Evolutionary conservation across 2,888 invertebrate genomes (phyloP).

Genomic region (Prionchulus punctatus): DNA sequence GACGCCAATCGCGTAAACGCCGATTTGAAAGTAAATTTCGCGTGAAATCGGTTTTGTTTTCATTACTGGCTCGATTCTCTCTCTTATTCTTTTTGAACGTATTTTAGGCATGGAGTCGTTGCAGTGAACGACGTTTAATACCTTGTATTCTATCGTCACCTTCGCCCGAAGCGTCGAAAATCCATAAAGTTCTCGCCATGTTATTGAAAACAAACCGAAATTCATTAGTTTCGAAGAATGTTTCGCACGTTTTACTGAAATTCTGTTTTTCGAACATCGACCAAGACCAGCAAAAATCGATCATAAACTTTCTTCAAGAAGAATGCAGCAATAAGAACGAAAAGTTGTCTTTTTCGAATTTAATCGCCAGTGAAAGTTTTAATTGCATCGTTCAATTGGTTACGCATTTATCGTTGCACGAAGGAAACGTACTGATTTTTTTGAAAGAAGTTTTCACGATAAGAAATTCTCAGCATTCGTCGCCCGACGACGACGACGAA

Average conservation of each 20-base stretch:
- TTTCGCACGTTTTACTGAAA: not conserved
- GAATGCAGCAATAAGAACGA: not conserved
- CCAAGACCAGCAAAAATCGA: not conserved
- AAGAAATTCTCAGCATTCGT: too few relatives aligned
- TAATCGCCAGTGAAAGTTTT: not conserved
- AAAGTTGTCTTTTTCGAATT: not conserved
- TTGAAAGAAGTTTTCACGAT: not conserved
- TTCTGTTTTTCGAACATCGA: not conserved
- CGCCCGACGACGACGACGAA: not conserved
- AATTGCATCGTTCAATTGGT: not conserved
- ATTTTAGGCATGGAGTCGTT: not conserved
- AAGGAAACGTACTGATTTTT: not conserved
- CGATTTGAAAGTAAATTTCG: too few relatives aligned
- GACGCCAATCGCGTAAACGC: too few relatives aligned
- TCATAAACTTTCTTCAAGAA: constrained; percentile 1
- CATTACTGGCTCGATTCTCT: too few relatives aligned
- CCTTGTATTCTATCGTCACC: not conserved
- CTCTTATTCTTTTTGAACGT: too few relatives aligned
- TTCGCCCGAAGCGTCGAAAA: not conserved
- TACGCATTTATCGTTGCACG: not conserved
- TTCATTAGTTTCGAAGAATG: not conserved
- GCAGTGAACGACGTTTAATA: not conserved
- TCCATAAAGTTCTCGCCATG: not conserved
- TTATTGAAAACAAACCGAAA: not conserved
- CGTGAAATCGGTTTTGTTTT: too few relatives aligned